phyloP scores from a whole-genome alignment of 2,888 invertebrate genomes.

The Hirtodrosophila alboralis region DNA sequence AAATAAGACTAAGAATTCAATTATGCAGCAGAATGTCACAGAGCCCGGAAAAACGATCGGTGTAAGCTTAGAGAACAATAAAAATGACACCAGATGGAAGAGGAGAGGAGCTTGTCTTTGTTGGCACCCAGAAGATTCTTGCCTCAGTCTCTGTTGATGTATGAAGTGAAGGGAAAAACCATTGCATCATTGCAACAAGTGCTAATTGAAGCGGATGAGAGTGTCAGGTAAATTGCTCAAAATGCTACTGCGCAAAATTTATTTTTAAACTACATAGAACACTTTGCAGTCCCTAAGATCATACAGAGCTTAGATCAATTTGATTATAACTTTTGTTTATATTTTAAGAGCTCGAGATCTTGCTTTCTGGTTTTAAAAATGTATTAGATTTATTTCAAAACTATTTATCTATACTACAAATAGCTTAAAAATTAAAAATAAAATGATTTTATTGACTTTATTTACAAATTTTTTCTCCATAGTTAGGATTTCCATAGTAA shows the following conservation, averaged over 20 bases:
- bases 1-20: conserved; percentile 71
- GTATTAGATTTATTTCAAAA: too few species aligned
- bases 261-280: too few species aligned
- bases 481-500: too few species aligned
- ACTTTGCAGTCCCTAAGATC: too few species aligned
- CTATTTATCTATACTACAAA: too few species aligned
- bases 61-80: conserved; percentile 3
- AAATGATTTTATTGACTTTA: too few species aligned
- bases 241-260: not conserved
- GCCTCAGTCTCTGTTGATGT: conserved; percentile 53
- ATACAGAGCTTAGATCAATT: too few species aligned
- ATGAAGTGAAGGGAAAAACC: conserved; percentile 73
- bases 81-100: conserved; percentile 2
- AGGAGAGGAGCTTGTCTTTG: not conserved
- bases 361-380: too few species aligned
- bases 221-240: conserved; percentile 18
- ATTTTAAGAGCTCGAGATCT: too few species aligned
- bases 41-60: conserved; percentile 19
- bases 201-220: conserved; percentile 28
- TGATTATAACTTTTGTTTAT: too few species aligned
- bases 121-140: conserved; percentile 1
- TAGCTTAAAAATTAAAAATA: too few species aligned
- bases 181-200: conserved; percentile 64
- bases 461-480: too few species aligned
- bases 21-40: conserved; percentile 76